Base-by-base conservation (phyloP, 1,140 invertebrate genomes). In the Drosophila ohnishii region DNA sequence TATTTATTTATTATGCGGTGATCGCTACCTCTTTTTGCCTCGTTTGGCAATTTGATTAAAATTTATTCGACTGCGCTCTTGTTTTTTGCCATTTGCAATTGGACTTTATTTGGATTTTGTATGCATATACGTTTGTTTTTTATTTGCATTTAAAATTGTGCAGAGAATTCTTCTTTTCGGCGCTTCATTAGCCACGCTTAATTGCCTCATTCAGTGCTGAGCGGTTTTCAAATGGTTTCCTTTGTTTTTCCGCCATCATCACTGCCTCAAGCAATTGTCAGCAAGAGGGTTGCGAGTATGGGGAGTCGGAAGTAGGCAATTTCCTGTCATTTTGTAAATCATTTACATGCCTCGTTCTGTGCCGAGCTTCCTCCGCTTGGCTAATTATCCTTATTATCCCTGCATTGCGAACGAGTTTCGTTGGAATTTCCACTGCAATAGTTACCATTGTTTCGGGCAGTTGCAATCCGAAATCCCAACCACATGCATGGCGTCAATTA, bases 331-430 rank as follows among this genome's bases (percentile, higher is more conserved):
- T 85, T 59, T 37, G 56, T 59, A 70, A 73, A 85, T 77, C 64
- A 84, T 80, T 84, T 79, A 67, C 80, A 79, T 72, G 75, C 40
- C 73, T 69, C 30, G 34, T 34, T 39, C 42, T 28, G 69, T 70
- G 75, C 75, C 67, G 59, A 65, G 11, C 32, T 22, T 22, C 13
- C 34, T 55, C 34, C 19, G 34, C 34, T 25, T 25, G 10, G 34
- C 51, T 55, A 55, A 55, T 55, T 55, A 79, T 83, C 76, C 79
- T 73, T 80, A 87, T 87, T 87, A 87, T 87, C 71, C 75, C 65
- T 48, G 58, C 62, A 60, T 50, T 64, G 62, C 50, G 44, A 53
- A 51, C n/a, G 35, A 45, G 51, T 72, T 75, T 82, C 65, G 78
- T 39, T 67, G 64, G 40, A 69, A 79, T 53, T 79, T 67, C 50